These are phyloP conservation scores for Camponotus fellah DNA, from an alignment of 2,888 invertebrate species.

Conservation along the genomic window DNA sequence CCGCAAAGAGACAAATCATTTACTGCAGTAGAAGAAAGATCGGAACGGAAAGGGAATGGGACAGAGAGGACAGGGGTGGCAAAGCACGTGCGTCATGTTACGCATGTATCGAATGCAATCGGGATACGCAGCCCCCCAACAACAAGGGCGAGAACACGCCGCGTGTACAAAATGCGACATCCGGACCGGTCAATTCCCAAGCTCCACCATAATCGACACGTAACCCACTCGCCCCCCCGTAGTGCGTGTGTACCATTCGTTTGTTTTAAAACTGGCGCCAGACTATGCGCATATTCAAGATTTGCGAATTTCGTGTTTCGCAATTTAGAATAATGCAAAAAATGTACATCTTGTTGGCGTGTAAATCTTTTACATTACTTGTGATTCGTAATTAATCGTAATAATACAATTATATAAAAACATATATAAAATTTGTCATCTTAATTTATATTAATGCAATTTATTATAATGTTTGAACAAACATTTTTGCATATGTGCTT, in stretches of 20 bases:
- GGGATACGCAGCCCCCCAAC: conserved; percentile 77
- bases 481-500: not conserved
- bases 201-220: conserved; percentile 62
- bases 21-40: conserved; percentile 50
- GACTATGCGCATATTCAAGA: not conserved
- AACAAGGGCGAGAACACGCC: conserved; percentile 80
- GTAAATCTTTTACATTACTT: not conserved
- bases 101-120: conserved; percentile 77
- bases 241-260: not conserved
- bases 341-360: not conserved
- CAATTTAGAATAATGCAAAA: not conserved
- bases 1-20: conserved; percentile 81
- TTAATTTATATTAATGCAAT: not conserved
- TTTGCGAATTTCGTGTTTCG: not conserved
- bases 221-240: conserved; percentile 57
- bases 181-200: conserved; percentile 81
- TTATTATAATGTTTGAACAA: not conserved
- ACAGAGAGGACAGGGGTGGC: conserved; percentile 7
- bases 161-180: conserved; percentile 78
- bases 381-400: not conserved
- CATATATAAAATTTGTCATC: not conserved
- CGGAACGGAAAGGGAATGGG: conserved; percentile 11
- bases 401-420: too few relatives aligned
- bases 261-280: conserved; percentile 15
- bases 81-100: conserved; percentile 71